A percentile compares a stretch with the other conserved stretches of the same genome.
phyloP scores from a whole-genome alignment of 2,888 invertebrate genomes.

The Masnerella sp. region DNA sequence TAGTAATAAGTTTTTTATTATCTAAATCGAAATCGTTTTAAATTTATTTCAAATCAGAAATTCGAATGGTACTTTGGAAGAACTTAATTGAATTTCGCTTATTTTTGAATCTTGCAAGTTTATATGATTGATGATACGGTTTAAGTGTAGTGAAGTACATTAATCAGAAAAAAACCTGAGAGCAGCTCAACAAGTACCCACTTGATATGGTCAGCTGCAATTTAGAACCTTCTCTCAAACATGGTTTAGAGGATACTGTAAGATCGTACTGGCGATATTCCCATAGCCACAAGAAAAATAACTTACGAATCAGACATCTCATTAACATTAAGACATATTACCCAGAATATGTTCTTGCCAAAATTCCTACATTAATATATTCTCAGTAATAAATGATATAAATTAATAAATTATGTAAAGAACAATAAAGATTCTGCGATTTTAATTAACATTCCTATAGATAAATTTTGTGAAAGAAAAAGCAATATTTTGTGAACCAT shows the following conservation, averaged over 20 bases:
- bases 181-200: slow-evolving; percentile 53
- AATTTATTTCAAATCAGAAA: too few species aligned
- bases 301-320: neutral
- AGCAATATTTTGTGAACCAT: too few species aligned
- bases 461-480: too few species aligned
- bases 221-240: slow-evolving; percentile 50
- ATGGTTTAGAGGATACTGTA: slow-evolving; percentile 28
- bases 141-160: slow-evolving; percentile 32
- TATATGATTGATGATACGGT: slow-evolving; percentile 34
- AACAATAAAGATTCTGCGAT: too few species aligned
- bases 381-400: too few species aligned
- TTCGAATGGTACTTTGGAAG: too few species aligned
- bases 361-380: too few species aligned
- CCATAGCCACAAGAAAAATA: slow-evolving; percentile 20
- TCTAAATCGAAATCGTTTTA: too few species aligned
- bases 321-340: slow-evolving; percentile 4
- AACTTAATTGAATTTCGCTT: slow-evolving; percentile 12
- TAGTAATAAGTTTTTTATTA: too few species aligned
- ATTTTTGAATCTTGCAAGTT: slow-evolving; percentile 13
- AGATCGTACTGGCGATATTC: slow-evolving; percentile 20
- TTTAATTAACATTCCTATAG: too few species aligned
- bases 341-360: neutral
- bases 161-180: slow-evolving; percentile 39
- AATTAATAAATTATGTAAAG: too few species aligned
- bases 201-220: slow-evolving; percentile 57